Conservation (phyloP, 2,113 vertebrate genomes). For the Periophthalmus modestus region DNA sequence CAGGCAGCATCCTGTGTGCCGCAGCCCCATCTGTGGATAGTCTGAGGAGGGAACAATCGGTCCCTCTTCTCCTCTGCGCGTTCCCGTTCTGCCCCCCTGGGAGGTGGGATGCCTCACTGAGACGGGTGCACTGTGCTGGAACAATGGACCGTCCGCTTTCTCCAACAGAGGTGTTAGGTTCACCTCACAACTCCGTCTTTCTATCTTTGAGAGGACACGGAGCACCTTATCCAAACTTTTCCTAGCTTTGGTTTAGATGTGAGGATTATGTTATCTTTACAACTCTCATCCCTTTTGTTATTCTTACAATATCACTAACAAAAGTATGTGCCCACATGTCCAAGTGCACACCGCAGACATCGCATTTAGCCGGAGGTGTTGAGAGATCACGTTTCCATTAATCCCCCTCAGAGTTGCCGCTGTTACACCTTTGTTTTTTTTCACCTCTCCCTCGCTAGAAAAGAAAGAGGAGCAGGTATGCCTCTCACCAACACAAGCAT, state of each 20-base stretch:
- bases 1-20: slow-evolving; percentile 71
- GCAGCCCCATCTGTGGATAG: slow-evolving; percentile 74
- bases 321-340: slow-evolving; percentile 25
- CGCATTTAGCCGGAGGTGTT: slow-evolving; percentile 62
- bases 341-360: slow-evolving; percentile 52
- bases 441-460: slow-evolving; percentile 56
- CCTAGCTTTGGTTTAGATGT: background rate
- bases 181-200: slow-evolving; percentile 37
- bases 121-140: slow-evolving; percentile 76
- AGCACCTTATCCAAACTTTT: background rate
- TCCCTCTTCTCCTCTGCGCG: slow-evolving; percentile 62
- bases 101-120: slow-evolving; percentile 68
- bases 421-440: slow-evolving; percentile 70
- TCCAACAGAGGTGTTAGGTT: slow-evolving; percentile 65
- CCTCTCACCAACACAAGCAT: slow-evolving; percentile 72
- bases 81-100: slow-evolving; percentile 57
- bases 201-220: background rate
- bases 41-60: slow-evolving; percentile 71
- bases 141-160: slow-evolving; percentile 68
- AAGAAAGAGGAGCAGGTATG: slow-evolving; percentile 70
- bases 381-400: slow-evolving; percentile 62
- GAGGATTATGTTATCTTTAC: background rate
- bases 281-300: background rate
- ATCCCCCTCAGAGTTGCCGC: slow-evolving; percentile 64
- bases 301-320: background rate